These are phyloP conservation scores for Heliangelus exortis DNA, from an alignment of 2,797 vertebrate genomes.

Conservation along the genomic window DNA sequence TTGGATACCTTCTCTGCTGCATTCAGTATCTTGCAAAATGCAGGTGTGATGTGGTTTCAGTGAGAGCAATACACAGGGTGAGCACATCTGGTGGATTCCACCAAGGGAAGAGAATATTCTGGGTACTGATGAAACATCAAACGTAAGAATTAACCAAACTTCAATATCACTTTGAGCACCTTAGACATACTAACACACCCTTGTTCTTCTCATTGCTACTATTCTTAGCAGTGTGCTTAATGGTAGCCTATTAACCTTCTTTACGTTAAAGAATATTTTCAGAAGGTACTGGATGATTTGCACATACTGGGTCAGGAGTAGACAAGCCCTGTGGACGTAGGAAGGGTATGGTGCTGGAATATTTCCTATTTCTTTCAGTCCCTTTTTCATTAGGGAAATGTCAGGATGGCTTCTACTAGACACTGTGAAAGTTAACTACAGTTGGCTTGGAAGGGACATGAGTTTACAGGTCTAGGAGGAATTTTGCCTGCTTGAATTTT, in stretches of 20 bases:
- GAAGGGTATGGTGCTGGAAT: neutral
- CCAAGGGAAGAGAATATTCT: neutral
- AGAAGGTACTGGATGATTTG: neutral
- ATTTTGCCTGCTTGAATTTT: neutral
- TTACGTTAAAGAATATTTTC: neutral
- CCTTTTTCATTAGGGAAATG: neutral
- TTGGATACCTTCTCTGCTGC: neutral
- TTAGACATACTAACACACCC: neutral
- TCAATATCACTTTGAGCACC: neutral
- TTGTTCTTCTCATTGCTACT: neutral
- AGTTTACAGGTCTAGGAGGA: neutral
- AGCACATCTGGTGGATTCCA: neutral
- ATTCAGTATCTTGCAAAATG: neutral
- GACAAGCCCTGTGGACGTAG: neutral
- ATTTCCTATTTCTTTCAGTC: neutral
- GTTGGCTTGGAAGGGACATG: neutral
- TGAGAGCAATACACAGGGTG: neutral
- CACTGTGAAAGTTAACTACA: neutral
- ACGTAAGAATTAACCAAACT: neutral
- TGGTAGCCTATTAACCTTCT: neutral
- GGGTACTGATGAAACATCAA: neutral
- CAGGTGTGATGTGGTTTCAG: neutral
- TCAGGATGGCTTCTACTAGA: neutral
- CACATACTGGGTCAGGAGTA: fast-evolving
- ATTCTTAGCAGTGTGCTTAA: neutral